These are phyloP conservation scores for Ormyrus rosae DNA, from an alignment of 2,888 invertebrate species.

Conservation along the genomic window DNA sequence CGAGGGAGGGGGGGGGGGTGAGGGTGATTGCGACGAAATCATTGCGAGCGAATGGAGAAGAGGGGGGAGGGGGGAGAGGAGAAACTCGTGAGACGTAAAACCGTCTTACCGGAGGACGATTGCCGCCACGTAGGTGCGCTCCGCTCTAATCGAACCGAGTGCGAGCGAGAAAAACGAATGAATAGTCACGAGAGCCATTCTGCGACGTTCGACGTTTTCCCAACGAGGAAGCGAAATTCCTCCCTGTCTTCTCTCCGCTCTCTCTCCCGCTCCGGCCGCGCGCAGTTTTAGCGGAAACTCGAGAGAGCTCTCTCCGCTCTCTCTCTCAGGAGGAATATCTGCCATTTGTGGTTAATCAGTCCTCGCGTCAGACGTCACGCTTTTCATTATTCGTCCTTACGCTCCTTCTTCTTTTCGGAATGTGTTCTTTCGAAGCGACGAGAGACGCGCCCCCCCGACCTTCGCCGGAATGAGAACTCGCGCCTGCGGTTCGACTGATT, in stretches of 20 bases:
- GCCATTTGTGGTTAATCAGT: conserved; percentile 58
- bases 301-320: conserved; percentile 19
- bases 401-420: conserved; percentile 26
- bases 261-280: conserved; percentile 54
- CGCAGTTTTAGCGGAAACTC: conserved; percentile 1
- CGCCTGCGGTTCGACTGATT: conserved; percentile 8
- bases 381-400: conserved; percentile 57
- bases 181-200: conserved; percentile 58
- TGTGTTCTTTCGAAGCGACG: neutral
- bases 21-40: conserved; percentile 76
- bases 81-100: conserved; percentile 71
- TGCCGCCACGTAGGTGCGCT: conserved; percentile 50
- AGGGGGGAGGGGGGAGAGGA: conserved; percentile 42
- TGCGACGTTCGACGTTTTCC: conserved; percentile 55
- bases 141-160: conserved; percentile 60
- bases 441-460: neutral
- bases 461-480: conserved; percentile 12
- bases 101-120: conserved; percentile 62
- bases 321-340: conserved; percentile 44
- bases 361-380: conserved; percentile 52
- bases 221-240: conserved; percentile 54
- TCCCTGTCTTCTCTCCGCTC: conserved; percentile 55
- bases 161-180: conserved; percentile 59
- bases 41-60: conserved; percentile 75
- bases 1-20: conserved; percentile 31